These are phyloP conservation scores for Falco rusticolus DNA, from an alignment of 2,797 vertebrate species.

Conservation along the genomic window DNA sequence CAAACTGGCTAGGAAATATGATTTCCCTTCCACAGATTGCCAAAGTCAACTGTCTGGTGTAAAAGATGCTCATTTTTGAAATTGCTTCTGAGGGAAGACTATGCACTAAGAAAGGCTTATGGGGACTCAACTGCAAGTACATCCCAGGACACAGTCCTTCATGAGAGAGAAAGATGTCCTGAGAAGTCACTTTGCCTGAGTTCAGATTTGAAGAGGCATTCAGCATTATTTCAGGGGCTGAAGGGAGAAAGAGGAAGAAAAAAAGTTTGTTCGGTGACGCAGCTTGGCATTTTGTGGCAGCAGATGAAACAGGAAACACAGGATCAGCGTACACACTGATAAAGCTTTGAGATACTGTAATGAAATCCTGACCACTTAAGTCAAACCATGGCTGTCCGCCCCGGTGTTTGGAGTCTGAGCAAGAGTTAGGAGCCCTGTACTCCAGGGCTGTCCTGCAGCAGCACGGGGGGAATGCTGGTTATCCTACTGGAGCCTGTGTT, in stretches of 20 bases:
- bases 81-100: not conserved
- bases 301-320: not conserved
- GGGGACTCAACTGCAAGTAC: not conserved
- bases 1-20: not conserved
- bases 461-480: not conserved
- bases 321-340: not conserved
- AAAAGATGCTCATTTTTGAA: not conserved
- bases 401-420: not conserved
- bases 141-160: not conserved
- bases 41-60: not conserved
- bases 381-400: not conserved
- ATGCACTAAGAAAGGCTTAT: not conserved
- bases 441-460: not conserved
- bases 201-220: not conserved
- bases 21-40: not conserved
- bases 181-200: not conserved
- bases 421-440: not conserved
- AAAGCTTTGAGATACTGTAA: not conserved
- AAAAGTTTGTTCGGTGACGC: not conserved
- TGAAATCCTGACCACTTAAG: not conserved
- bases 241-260: not conserved
- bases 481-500: not conserved
- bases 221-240: not conserved
- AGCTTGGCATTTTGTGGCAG: not conserved
- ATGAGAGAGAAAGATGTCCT: accelerated